phyloP scores from a whole-genome alignment of 2,113 vertebrate genomes.

The Columba janthina region DNA sequence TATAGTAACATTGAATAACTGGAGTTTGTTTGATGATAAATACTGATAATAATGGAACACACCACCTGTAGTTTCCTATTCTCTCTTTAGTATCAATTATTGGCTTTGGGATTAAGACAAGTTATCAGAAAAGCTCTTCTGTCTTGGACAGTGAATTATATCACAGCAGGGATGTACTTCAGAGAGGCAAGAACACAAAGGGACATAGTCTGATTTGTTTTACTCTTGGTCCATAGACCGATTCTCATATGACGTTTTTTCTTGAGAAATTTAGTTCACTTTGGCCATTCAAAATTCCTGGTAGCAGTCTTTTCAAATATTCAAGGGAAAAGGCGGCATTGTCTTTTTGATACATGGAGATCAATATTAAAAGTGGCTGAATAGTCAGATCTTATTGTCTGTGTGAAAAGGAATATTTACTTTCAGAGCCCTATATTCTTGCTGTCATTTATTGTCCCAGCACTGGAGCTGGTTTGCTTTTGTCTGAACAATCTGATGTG shows the following conservation, averaged over 20 bases:
- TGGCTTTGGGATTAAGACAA: neutral
- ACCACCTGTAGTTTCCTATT: neutral
- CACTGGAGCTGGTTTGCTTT: constrained; percentile 33
- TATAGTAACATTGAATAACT: neutral
- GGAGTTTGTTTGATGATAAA: neutral
- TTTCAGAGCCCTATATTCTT: constrained; percentile 4
- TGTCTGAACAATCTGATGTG: constrained; percentile 32
- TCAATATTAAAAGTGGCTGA: constrained; percentile 8
- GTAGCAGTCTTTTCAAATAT: neutral
- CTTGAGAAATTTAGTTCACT: neutral
- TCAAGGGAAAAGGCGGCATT: neutral
- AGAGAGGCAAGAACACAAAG: neutral
- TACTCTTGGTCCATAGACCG: neutral
- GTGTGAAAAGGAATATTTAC: constrained; percentile 34
- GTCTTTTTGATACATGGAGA: neutral
- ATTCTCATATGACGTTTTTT: neutral
- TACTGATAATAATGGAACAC: neutral
- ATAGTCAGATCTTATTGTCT: neutral
- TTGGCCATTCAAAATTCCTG: neutral
- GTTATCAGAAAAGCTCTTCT: neutral
- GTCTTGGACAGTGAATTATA: neutral
- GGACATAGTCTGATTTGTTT: neutral
- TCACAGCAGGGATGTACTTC: neutral
- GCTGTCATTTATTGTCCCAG: neutral
- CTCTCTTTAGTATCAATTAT: neutral